Evolutionary conservation across 2,113 vertebrate species (phyloP).

Genomic region (Nothoprocta perdicaria): DNA sequence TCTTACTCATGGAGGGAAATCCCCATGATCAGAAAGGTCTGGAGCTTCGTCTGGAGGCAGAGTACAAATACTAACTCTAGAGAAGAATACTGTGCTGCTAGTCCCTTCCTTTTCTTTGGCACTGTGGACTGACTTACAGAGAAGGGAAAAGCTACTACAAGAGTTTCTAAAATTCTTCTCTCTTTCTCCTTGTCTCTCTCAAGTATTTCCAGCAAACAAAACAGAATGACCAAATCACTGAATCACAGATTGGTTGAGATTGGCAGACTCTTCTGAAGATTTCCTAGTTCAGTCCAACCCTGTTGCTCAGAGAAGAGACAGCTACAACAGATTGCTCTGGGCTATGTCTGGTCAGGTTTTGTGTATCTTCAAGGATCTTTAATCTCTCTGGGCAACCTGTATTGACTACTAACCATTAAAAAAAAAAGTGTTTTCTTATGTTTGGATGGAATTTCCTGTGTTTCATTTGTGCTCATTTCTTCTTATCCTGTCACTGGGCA

Average conservation of each 20-base stretch:
- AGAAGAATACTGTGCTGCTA: background rate
- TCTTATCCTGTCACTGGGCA: background rate
- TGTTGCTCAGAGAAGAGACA: no score
- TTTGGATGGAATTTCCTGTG: background rate
- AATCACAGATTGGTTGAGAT: no score
- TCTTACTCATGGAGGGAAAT: accelerated
- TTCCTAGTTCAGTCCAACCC: no score
- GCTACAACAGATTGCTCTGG: no score
- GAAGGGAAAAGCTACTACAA: background rate
- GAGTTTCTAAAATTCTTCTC: background rate
- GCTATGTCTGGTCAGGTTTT: no score
- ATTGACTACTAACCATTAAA: no score
- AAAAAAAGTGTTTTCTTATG: background rate
- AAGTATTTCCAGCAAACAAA: background rate
- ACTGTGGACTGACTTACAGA: background rate
- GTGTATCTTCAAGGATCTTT: no score
- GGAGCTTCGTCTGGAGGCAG: background rate
- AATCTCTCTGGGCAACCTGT: no score
- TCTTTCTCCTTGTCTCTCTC: background rate
- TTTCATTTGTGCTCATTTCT: background rate
- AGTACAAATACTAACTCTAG: background rate
- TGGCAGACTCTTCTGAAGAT: no score
- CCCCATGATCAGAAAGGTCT: background rate
- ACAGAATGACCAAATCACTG: no score
- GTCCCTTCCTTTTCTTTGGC: background rate